phyloP scores from a whole-genome alignment of 2,888 invertebrate genomes.

The Melipona bicolor region DNA sequence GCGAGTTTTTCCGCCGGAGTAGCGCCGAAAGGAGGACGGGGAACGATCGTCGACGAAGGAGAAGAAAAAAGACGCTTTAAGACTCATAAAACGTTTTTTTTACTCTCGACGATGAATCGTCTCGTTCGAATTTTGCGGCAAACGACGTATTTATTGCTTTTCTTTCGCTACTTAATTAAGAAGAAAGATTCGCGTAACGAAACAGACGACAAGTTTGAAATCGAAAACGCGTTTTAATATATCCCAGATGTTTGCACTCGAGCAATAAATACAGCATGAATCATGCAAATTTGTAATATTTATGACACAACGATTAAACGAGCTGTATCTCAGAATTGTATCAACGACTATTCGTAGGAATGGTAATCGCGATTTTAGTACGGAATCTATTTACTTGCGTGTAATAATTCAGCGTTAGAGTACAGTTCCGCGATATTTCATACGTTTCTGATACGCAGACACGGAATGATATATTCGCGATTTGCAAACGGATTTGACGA shows the following conservation, averaged over 20 bases:
- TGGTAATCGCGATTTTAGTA: background rate
- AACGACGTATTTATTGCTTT: background rate
- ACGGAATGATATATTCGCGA: background rate
- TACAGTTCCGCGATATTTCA: background rate
- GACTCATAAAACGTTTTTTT: background rate
- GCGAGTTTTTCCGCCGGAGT: constrained; percentile 24
- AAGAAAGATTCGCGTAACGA: background rate
- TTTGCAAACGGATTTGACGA: background rate
- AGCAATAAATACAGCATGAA: background rate
- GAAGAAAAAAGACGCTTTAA: background rate
- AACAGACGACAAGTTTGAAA: background rate
- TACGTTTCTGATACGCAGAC: background rate
- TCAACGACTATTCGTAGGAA: background rate
- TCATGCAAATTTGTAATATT: constrained; percentile 28
- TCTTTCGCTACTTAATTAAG: background rate
- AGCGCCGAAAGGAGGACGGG: background rate
- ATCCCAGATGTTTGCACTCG: constrained; percentile 8
- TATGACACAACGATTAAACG: constrained; percentile 6
- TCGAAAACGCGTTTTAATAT: constrained; percentile 12
- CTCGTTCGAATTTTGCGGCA: background rate
- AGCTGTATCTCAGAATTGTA: constrained; percentile 16
- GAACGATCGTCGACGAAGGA: background rate
- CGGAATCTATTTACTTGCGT: background rate
- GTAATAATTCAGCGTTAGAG: background rate
- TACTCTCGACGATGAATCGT: background rate